Evolutionary conservation across 1,140 invertebrate genomes (phyloP), one percentile per base, ranked within the genome.

Genomic region (Rhyacophila brunnea): DNA sequence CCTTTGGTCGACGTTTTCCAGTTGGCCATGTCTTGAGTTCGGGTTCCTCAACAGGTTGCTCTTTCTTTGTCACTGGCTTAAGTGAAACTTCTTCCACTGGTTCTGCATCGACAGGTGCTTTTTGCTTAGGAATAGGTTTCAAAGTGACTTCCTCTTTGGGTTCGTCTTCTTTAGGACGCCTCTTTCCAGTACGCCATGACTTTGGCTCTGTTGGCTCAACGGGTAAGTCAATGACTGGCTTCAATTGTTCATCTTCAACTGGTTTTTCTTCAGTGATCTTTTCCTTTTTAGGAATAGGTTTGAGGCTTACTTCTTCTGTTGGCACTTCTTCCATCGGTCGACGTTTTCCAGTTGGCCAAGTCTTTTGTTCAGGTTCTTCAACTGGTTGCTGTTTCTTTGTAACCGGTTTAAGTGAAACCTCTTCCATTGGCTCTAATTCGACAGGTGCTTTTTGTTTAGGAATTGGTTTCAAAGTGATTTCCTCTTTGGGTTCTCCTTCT

Each of bases 271-370:
- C 65, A n/a, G 68, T 64, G 47, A 9, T 54, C 38, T 68, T 62
- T 47, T 58, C 71, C 71, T 64, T 70, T 17, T 74, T 64, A 23
- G 75, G 73, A 46, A 77, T 77, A 1, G 80, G 79, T 57, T 84
- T 81, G 1, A 83, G 66, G 28, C 70, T 66, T 3, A 79, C 67
- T 49, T 75, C 70, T 68, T 81, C 78, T 0, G 71, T 73, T 60
- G 74, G 68, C 28, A 74, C 67, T 60, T 72, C 71, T 11, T 70
- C 66, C 66, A 68, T 68, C 13, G 75, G 72, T 18, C 64, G 66
- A 1, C 70, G 68, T 57, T 78, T 79, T 6, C 70, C 70, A 4
- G 65, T 72, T 6, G 79, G 74, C 71, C 71, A 72, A 65, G 75
- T 65, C 43, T 75, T 73, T 58, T 74, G 68, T 57, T 79, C 79